Conservation (phyloP, 2,797 vertebrate genomes). For the Merluccius polli region DNA sequence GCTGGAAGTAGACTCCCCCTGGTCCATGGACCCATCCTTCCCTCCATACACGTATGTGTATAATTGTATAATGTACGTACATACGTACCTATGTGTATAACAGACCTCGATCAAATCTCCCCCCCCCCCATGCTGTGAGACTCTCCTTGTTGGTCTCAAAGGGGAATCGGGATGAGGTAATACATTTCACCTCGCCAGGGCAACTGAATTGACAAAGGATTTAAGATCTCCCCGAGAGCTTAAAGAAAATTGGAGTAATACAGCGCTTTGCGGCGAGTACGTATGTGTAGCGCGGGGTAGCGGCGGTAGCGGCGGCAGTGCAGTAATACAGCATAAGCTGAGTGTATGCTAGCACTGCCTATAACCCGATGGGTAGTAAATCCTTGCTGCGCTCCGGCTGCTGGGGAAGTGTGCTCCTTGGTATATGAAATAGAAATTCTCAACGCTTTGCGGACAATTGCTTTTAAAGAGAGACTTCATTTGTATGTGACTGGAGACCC, state of each 20-base stretch:
- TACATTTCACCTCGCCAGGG: constrained; percentile 22
- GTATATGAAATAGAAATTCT: constrained; percentile 49
- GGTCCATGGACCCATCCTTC: background rate
- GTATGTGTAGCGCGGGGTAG: constrained; percentile 18
- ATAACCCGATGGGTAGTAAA: constrained; percentile 42
- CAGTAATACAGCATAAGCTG: constrained; percentile 26
- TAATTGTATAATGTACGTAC: no score
- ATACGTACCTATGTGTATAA: background rate
- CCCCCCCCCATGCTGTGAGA: constrained; percentile 14
- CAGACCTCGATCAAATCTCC: background rate
- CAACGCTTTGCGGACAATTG: constrained; percentile 44
- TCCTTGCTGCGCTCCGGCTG: constrained; percentile 36
- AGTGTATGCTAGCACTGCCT: constrained; percentile 35
- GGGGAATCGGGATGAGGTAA: constrained; percentile 58
- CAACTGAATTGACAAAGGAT: constrained; percentile 44
- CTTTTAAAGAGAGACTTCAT: constrained; percentile 49
- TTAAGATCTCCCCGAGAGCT: constrained; percentile 31
- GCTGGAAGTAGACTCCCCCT: background rate
- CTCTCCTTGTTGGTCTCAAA: constrained; percentile 52
- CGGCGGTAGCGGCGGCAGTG: constrained; percentile 18
- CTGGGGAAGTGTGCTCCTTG: constrained; percentile 22
- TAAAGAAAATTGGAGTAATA: constrained; percentile 30
- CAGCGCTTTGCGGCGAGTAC: constrained; percentile 29
- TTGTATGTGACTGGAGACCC: constrained; percentile 46
- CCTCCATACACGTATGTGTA: background rate